phyloP scores from a whole-genome alignment of 1,140 invertebrate species.

The Penaeus indicus region DNA sequence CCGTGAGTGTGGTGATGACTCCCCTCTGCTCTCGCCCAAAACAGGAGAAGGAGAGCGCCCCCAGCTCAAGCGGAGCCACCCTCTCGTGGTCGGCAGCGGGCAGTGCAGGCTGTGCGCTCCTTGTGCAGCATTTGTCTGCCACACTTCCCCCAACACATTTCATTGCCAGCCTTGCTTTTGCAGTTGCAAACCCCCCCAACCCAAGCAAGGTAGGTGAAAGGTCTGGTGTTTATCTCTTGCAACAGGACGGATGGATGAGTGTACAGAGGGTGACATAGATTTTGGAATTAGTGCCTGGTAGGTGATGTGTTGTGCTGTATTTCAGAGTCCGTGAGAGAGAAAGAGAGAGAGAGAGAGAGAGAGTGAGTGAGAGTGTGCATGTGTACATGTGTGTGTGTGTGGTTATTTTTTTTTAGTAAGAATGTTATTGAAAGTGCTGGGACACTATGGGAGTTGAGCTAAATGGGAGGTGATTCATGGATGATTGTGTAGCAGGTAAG shows the following conservation, averaged over 20 bases:
- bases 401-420: no score
- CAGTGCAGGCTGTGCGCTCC: conserved; percentile 43
- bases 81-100: conserved; percentile 46
- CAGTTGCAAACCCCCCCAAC: conserved; percentile 48
- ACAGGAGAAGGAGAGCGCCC: conserved; percentile 44
- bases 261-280: not conserved
- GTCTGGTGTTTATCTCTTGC: no score
- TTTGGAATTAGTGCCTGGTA: not conserved
- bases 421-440: no score
- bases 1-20: not conserved
- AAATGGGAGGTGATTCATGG: no score
- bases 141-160: conserved; percentile 43
- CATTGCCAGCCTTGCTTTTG: conserved; percentile 46
- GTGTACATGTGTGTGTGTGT: no score
- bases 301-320: no score
- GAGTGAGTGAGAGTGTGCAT: no score
- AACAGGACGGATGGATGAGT: not conserved
- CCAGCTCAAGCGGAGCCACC: conserved; percentile 26
- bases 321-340: no score
- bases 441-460: no score
- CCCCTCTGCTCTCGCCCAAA: not conserved
- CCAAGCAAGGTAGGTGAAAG: conserved; percentile 39
- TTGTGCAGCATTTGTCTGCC: conserved; percentile 46
- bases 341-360: no score
- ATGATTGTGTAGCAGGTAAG: no score